Evolutionary conservation across 2,797 vertebrate genomes (phyloP).

Genomic region (Tragelaphus oryx): DNA sequence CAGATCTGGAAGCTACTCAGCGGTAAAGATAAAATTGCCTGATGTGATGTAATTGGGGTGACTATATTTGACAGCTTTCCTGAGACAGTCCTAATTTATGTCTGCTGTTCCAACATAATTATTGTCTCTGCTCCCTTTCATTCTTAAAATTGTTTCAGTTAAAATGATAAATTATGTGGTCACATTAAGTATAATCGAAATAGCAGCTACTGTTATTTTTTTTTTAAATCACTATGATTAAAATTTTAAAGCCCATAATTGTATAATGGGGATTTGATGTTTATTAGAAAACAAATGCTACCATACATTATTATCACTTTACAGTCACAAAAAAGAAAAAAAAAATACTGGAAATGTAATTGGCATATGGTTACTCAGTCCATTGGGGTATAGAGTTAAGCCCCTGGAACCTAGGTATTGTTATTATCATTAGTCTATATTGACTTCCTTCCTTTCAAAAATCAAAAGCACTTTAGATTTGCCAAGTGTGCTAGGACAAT

Average conservation of each 20-base stretch:
- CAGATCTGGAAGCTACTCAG: background rate
- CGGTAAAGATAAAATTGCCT: background rate
- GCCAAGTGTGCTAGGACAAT: background rate
- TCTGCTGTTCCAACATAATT: background rate
- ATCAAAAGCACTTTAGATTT: background rate
- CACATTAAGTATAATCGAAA: background rate
- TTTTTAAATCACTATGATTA: constrained; percentile 1
- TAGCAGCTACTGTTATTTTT: background rate
- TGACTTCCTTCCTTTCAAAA: constrained; percentile 24
- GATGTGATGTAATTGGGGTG: background rate
- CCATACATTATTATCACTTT: background rate
- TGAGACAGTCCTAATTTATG: constrained; percentile 16
- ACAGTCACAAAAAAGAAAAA: background rate
- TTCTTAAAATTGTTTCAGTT: constrained; percentile 42
- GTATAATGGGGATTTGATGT: background rate
- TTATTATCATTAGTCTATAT: background rate
- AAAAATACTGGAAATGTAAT: background rate
- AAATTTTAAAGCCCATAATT: constrained; percentile 3
- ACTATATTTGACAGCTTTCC: background rate
- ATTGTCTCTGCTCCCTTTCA: constrained; percentile 3
- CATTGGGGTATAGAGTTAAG: background rate
- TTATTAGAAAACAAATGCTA: constrained; percentile 9
- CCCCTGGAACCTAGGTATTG: background rate
- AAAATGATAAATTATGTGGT: constrained; percentile 24
- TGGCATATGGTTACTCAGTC: background rate